Evolutionary conservation across 2,113 vertebrate genomes (phyloP).

Genomic region (Ivindomyrus marchei): DNA sequence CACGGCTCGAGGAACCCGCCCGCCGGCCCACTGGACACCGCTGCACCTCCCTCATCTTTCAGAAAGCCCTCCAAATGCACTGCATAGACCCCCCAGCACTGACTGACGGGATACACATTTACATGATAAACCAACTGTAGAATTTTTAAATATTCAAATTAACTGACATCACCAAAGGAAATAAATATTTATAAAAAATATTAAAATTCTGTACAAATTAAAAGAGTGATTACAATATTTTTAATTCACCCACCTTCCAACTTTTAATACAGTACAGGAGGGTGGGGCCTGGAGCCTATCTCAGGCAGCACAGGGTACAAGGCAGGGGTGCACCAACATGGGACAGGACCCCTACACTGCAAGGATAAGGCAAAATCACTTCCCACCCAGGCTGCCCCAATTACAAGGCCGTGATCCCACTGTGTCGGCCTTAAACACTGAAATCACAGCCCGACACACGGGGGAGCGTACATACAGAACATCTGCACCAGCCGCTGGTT

Average conservation of each 20-base stretch:
- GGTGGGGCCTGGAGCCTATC: background rate
- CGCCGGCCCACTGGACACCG: background rate
- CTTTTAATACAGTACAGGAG: background rate
- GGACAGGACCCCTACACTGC: background rate
- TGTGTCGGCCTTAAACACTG: background rate
- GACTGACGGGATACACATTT: background rate
- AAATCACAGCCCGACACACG: background rate
- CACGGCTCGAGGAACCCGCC: background rate
- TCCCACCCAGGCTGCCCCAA: background rate
- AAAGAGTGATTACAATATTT: background rate
- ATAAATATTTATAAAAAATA: background rate
- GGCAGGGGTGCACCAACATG: background rate
- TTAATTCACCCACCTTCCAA: background rate
- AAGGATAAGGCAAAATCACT: background rate
- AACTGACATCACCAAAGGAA: background rate
- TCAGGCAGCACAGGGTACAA: background rate
- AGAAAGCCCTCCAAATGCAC: background rate
- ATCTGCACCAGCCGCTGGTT: background rate
- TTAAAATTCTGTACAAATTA: background rate
- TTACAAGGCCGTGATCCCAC: background rate
- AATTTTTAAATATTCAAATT: background rate
- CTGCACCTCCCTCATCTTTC: background rate
- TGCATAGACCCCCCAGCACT: background rate
- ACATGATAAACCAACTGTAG: background rate
- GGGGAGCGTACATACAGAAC: background rate